Evolutionary conservation across 2,888 invertebrate species (phyloP).

Genomic region (Anticlea derivata): DNA sequence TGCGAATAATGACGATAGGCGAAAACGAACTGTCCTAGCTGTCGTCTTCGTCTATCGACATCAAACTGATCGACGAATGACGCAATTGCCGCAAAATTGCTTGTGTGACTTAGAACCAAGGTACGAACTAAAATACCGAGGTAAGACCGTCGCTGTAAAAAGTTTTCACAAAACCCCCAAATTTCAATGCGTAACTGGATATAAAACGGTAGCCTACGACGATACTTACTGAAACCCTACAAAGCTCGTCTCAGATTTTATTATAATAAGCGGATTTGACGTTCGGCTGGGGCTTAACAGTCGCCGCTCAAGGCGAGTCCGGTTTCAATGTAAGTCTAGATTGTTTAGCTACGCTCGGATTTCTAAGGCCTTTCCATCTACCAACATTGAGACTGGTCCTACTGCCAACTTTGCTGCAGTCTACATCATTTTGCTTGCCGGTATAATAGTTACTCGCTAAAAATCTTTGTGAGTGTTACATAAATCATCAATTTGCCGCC

Average conservation of each 20-base stretch:
- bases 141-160: no score
- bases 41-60: no score
- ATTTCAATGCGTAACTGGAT: constrained; percentile 1
- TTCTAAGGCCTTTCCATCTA: constrained; percentile 51
- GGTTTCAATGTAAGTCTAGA: constrained; percentile 75
- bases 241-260: constrained; percentile 56
- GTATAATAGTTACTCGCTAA: no score
- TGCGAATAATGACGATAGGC: no score
- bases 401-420: neutral
- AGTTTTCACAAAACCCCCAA: neutral
- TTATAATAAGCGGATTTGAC: constrained; percentile 71
- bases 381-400: constrained; percentile 19
- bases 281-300: constrained; percentile 46
- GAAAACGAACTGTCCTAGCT: no score
- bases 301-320: constrained; percentile 58
- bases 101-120: no score
- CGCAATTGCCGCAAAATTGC: no score
- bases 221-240: constrained; percentile 54
- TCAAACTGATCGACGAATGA: no score
- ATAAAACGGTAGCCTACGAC: neutral
- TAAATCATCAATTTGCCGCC: no score
- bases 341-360: constrained; percentile 62
- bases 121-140: no score
- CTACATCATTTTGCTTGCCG: no score
- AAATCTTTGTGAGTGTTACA: no score